These are phyloP conservation scores for Campylomormyrus tamandua DNA, from an alignment of 2,113 vertebrate species.

Conservation along the genomic window DNA sequence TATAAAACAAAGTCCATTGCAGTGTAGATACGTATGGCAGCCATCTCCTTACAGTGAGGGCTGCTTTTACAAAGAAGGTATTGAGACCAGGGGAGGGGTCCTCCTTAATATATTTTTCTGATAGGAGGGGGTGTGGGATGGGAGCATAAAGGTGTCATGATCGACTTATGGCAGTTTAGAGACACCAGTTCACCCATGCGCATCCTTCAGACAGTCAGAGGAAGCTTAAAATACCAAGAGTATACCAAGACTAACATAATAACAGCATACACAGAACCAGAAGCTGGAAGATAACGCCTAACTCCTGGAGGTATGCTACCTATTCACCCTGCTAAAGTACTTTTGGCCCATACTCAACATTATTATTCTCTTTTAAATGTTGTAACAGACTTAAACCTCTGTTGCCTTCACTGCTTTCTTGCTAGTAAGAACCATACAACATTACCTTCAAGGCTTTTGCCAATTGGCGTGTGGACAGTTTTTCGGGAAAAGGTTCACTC, in stretches of 20 bases:
- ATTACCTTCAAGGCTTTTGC: slow-evolving; percentile 24
- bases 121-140: not conserved
- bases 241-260: not conserved
- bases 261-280: not conserved
- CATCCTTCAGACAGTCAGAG: not conserved
- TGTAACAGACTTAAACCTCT: not conserved
- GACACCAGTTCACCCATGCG: not conserved
- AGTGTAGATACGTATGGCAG: not conserved
- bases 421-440: slow-evolving; percentile 33
- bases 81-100: not conserved
- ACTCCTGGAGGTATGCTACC: not conserved
- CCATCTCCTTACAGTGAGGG: not conserved
- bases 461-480: slow-evolving; percentile 18
- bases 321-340: not conserved
- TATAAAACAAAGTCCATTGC: not conserved
- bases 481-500: slow-evolving; percentile 24
- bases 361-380: not conserved
- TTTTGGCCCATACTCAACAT: not conserved
- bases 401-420: slow-evolving; percentile 8
- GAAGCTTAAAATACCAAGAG: not conserved
- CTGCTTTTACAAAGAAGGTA: not conserved
- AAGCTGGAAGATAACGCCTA: not conserved
- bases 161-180: not conserved
- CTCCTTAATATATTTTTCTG: not conserved
- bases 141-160: not conserved